These are phyloP conservation scores for Caenorhabditis briggsae DNA, from an alignment of 1,140 invertebrate species.

Conservation along the genomic window DNA sequence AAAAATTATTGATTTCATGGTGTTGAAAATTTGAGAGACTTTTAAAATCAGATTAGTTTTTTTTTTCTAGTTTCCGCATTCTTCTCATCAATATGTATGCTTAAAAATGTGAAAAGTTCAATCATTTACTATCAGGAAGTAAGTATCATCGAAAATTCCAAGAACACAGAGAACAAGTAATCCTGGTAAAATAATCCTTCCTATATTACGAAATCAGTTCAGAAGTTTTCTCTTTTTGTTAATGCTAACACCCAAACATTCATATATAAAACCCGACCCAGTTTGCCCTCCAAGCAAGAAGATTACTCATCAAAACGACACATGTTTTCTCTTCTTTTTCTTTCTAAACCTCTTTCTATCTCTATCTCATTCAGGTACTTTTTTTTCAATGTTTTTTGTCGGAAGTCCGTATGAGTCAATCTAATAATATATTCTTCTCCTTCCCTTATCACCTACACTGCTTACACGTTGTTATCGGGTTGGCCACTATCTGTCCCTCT, in stretches of 20 bases:
- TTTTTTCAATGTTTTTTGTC: not conserved
- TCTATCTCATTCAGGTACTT: not conserved
- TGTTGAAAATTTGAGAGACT: too few species aligned
- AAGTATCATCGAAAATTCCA: too few species aligned
- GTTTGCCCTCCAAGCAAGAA: not conserved
- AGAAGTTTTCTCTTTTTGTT: not conserved
- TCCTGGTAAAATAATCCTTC: too few species aligned
- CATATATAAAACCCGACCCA: not conserved
- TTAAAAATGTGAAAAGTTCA: too few species aligned
- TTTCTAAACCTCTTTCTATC: not conserved
- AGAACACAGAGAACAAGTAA: too few species aligned
- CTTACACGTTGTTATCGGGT: conserved; percentile 47
- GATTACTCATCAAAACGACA: conserved; percentile 51
- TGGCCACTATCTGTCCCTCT: not conserved
- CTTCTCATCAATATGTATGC: too few species aligned
- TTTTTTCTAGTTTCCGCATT: too few species aligned
- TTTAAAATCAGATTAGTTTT: too few species aligned
- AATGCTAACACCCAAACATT: not conserved
- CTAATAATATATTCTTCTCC: not conserved
- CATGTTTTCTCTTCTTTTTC: conserved; percentile 10
- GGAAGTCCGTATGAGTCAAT: conserved; percentile 25
- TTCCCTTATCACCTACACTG: conserved; percentile 36
- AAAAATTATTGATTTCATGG: too few species aligned
- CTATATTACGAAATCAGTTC: conserved; percentile 2
- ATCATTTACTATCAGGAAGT: too few species aligned